These are phyloP conservation scores for Pterobdella sp. DNA, from an alignment of 2,888 invertebrate genomes.

Conservation along the genomic window DNA sequence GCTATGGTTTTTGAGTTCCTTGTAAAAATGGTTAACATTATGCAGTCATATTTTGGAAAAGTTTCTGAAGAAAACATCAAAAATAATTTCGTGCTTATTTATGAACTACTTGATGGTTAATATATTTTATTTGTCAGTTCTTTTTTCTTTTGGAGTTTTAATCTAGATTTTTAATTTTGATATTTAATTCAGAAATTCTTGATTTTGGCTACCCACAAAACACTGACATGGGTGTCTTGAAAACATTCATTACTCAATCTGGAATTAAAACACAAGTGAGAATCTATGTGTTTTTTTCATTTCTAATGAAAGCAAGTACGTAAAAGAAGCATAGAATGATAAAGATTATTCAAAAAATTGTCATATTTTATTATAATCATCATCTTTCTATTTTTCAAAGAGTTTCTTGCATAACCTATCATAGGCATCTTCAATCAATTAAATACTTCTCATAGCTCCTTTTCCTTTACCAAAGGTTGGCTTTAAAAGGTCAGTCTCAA, in stretches of 20 bases:
- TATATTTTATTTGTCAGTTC: not conserved
- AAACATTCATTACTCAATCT: conserved; percentile 98
- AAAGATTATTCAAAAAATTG: too few species aligned
- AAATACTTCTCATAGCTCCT: too few species aligned
- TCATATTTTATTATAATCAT: not conserved
- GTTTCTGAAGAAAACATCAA: conserved; percentile 99
- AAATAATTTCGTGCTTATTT: conserved; percentile 98
- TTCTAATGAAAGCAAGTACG: too few species aligned
- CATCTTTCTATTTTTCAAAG: not conserved
- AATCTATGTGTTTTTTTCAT: not conserved
- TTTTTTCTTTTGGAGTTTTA: conserved; percentile 1
- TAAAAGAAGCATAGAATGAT: too few species aligned
- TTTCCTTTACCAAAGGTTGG: too few species aligned
- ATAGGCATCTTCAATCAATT: too few species aligned
- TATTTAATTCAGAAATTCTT: conserved; percentile 70
- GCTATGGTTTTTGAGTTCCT: conserved; percentile 99
- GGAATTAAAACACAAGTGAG: conserved; percentile 79
- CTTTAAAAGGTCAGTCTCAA: too few species aligned
- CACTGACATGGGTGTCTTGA: conserved; percentile 95
- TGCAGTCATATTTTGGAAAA: conserved; percentile 99
- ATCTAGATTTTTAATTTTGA: not conserved
- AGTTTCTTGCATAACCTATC: too few species aligned
- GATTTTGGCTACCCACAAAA: conserved; percentile 99
- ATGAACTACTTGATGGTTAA: conserved; percentile 90
- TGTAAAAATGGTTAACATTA: conserved; percentile 80